Base-by-base conservation (phyloP, 2,888 invertebrate species). In the Eupeodes latifasciatus region DNA sequence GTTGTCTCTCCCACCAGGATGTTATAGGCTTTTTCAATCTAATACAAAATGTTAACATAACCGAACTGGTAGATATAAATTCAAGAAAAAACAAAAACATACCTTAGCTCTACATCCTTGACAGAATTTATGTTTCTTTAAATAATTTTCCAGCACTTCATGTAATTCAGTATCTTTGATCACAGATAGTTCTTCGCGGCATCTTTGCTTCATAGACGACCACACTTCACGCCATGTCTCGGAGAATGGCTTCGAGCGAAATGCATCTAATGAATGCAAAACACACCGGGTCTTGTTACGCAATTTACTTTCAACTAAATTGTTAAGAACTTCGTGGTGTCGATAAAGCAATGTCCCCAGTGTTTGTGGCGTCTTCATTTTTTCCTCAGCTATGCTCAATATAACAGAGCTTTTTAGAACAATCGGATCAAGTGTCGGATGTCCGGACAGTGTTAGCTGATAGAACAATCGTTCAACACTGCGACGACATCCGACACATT, bases 41-140 rank as follows among this genome's bases (percentile, higher is more conserved):
- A 91, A 59, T 34, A 14, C 5, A 59, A 71, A 51, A 51, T 11
- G 19, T 12, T 0, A 47, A 19, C 9, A 66, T 4, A 19, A 7
- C 14, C 10, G 0, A 49, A 2, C 6, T 16, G 1, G 19, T 19
- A 16, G 6, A 64, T 47, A 47, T 19, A 12, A 47, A 14, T 27
- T 49, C 2, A 40, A 4, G 4, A 27, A 0, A 27, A 2, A 27
- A 27, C 27, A 27, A 6, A 44, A 44, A 66, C 44, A 66, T 87
- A 98, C 98, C 95, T 98, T 98, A 89, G 98, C 97, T 91, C 98
- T 96, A 93, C 98, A 98, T 92, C 98, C 98, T 4, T 96, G 96
- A 92, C 98, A 98, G 94, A 98, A 98, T 94, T 98, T 96, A 93
- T 98, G 98, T 94, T 98, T 98, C 90, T 97, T 95, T 85, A 98